A percentile compares a stretch with the other conserved stretches of the same genome.
Evolutionary conservation across 2,888 invertebrate genomes (phyloP).

Genomic region (Clusia tigrina): DNA sequence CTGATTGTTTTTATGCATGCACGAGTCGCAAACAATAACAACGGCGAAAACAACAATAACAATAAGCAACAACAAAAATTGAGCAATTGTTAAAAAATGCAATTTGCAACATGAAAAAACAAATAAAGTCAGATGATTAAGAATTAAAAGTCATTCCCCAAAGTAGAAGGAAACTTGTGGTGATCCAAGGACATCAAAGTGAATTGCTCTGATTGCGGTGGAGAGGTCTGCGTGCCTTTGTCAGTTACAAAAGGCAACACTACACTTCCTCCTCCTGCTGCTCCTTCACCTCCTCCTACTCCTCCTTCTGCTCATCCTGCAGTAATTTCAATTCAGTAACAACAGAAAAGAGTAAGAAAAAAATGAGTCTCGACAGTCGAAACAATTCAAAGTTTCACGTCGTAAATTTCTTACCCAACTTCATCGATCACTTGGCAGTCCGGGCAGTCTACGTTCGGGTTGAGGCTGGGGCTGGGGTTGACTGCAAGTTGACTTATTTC

Average conservation of each 20-base stretch:
- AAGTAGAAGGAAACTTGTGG: background rate
- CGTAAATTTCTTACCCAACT: constrained; percentile 61
- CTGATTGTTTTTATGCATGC: constrained; percentile 63
- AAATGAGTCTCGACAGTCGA: constrained; percentile 43
- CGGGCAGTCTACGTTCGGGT: constrained; percentile 32
- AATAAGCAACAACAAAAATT: constrained; percentile 13
- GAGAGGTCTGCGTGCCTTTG: background rate
- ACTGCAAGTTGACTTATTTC: constrained; percentile 45
- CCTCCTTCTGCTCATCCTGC: background rate
- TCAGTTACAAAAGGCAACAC: background rate
- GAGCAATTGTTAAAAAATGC: constrained; percentile 17
- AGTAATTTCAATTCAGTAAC: background rate
- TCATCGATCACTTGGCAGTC: constrained; percentile 60
- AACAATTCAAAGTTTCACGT: constrained; percentile 62
- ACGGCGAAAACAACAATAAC: constrained; percentile 5
- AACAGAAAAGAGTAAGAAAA: constrained; percentile 1
- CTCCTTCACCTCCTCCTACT: too few species aligned
- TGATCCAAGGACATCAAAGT: background rate
- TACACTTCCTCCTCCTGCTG: background rate
- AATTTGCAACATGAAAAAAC: constrained; percentile 46
- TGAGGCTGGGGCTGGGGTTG: constrained; percentile 27
- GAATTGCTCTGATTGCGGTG: background rate
- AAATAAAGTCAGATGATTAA: too few species aligned
- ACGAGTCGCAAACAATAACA: constrained; percentile 30
- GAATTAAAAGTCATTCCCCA: constrained; percentile 7